Evolutionary conservation across 2,888 invertebrate genomes (phyloP).

Genomic region (Agonum fuliginosum): DNA sequence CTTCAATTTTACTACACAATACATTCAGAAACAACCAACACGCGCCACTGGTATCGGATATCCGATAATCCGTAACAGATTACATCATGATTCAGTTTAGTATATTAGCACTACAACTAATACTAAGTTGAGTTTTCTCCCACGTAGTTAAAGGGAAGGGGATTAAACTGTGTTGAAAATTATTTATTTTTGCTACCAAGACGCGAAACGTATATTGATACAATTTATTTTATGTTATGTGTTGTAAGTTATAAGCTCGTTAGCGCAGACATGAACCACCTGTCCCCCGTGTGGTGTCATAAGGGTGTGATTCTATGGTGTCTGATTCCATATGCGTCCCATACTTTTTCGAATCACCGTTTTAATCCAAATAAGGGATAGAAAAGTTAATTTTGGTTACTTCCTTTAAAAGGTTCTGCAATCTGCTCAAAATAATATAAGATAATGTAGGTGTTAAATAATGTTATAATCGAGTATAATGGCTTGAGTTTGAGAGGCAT

Average conservation of each 20-base stretch:
- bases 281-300: neutral
- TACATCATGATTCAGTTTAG: neutral
- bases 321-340: too few relatives aligned
- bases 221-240: too few relatives aligned
- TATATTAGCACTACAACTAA: neutral
- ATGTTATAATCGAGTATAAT: too few relatives aligned
- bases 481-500: too few relatives aligned
- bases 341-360: too few relatives aligned
- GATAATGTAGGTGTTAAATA: too few relatives aligned
- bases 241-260: constrained; percentile 12
- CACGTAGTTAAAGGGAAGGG: neutral
- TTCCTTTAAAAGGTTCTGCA: too few relatives aligned
- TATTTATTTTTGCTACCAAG: neutral
- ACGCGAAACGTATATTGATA: neutral
- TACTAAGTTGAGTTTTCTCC: neutral
- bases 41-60: constrained; percentile 15
- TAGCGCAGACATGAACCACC: constrained; percentile 9
- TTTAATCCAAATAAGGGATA: too few relatives aligned
- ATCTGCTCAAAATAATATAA: too few relatives aligned
- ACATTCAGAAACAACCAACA: neutral
- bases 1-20: neutral
- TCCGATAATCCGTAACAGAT: constrained; percentile 21
- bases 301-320: too few relatives aligned
- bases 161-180: neutral
- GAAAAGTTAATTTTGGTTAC: too few relatives aligned